Evolutionary conservation across 2,888 invertebrate species (phyloP), one percentile per base, ranked within the genome.

Genomic region (Drosophila pseudotalamancana): DNA sequence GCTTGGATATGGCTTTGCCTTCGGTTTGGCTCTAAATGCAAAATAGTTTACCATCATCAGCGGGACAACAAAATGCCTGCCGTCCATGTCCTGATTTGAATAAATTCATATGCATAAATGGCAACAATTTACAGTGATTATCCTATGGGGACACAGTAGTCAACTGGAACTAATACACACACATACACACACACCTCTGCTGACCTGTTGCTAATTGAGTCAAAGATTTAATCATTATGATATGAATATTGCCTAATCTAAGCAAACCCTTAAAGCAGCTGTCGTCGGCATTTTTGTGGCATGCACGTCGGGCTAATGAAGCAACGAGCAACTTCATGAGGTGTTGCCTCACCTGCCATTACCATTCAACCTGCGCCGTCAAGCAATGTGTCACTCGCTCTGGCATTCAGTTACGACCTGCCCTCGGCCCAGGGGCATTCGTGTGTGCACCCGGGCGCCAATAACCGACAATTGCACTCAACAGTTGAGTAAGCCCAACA

Each of bases 41-140:
- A 83, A 83, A 83, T 86, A 88, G 88, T 86, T 88, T 68, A 66
- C 48, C 66, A 63, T 78, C 64, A 56, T 40, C 66, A 51, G 65
- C 46, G 68, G 65, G 66, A 84, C 73, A 87, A 87, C 77, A 87
- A 87, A 75, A 75, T 82, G 61, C 50, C 67, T 49, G 57, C 39
- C 51, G 51, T 25, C 46, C 45, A 45, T 66, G 51, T 56, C 34
- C 64, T 72, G 72, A 83, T 88, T 88, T 83, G 64, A 83, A 83
- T 87, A 83, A 79, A 82, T 87, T 71, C 80, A 86, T 86, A 88
- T 83, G 71, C 86, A 87, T 82, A 85, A 85, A 85, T 76, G 70
- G 55, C 55, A 74, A 50, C 62, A 73, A 67, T 59, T 71, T 73
- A 68, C 50, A 51, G 43, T 68, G 76, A 65, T 65, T 78, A 71